These are phyloP conservation scores for Rhagoletis pomonella DNA, from an alignment of 1,140 invertebrate species.

Conservation along the genomic window DNA sequence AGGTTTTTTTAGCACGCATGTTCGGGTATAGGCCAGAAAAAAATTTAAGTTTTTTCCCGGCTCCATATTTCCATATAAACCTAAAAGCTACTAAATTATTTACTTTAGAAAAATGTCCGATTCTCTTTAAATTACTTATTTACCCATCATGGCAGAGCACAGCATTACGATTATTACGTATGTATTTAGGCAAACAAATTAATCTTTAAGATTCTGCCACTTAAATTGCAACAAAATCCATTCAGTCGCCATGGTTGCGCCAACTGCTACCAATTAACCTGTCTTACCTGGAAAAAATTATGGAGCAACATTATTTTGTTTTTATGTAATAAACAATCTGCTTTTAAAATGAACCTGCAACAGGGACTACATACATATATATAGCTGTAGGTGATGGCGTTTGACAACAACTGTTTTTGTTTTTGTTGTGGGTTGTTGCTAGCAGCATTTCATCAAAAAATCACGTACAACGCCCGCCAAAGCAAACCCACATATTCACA, in stretches of 20 bases:
- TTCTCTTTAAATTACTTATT: neutral
- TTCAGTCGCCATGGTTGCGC: neutral
- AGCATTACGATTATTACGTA: neutral
- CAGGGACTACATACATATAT: slow-evolving; percentile 9
- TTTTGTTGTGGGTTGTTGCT: slow-evolving; percentile 26
- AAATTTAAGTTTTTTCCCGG: too few relatives aligned
- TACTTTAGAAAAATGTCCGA: neutral
- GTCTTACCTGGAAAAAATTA: slow-evolving; percentile 20
- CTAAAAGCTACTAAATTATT: too few relatives aligned
- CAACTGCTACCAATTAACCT: neutral
- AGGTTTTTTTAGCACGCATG: too few relatives aligned
- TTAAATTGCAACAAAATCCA: slow-evolving; percentile 1
- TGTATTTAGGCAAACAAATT: neutral
- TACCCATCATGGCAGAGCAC: too few relatives aligned
- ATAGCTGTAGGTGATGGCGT: neutral
- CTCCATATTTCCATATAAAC: too few relatives aligned
- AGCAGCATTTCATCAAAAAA: slow-evolving; percentile 39
- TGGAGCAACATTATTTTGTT: slow-evolving; percentile 9
- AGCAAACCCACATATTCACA: neutral
- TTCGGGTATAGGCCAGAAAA: too few relatives aligned
- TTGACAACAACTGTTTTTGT: slow-evolving; percentile 5
- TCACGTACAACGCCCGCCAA: neutral
- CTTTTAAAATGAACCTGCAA: neutral
- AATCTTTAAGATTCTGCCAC: slow-evolving; percentile 10
- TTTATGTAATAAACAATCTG: neutral